These are phyloP conservation scores for Glyptemys insculpta DNA, from an alignment of 2,797 vertebrate genomes.

Conservation along the genomic window DNA sequence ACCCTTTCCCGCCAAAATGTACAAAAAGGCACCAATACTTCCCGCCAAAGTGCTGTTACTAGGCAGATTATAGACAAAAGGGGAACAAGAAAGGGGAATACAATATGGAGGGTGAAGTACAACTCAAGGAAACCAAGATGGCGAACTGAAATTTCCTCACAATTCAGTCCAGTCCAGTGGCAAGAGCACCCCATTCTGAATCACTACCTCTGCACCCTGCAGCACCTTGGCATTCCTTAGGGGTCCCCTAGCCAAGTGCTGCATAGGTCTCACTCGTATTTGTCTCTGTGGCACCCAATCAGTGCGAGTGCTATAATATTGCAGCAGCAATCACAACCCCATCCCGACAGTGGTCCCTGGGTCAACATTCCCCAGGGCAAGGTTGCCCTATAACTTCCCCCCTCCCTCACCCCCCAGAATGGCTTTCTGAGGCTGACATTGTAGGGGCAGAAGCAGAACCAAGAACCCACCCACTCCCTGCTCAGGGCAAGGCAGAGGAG, in stretches of 20 bases:
- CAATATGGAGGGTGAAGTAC: no score
- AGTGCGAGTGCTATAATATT: background rate
- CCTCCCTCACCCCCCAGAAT: background rate
- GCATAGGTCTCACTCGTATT: background rate
- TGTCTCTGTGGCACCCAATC: background rate
- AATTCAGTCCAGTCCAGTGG: background rate
- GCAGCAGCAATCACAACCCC: background rate
- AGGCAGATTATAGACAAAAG: no score
- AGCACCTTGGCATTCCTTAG: background rate
- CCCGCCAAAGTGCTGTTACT: no score
- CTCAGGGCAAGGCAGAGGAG: background rate
- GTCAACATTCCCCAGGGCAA: background rate
- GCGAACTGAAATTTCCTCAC: no score
- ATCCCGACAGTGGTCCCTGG: background rate
- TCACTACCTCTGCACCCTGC: fast-evolving
- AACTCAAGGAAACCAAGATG: no score
- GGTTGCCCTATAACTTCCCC: background rate
- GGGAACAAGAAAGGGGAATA: no score
- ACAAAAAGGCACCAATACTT: no score
- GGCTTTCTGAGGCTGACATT: background rate
- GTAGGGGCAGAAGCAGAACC: background rate
- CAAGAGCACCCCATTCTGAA: background rate
- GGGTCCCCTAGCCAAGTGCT: background rate
- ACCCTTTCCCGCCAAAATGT: no score
- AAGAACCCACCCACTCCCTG: background rate